Percentiles rank a stretch among this genome's conserved stretches.
Conservation (phyloP, 2,113 vertebrate genomes). For the Trogon melanurus region DNA sequence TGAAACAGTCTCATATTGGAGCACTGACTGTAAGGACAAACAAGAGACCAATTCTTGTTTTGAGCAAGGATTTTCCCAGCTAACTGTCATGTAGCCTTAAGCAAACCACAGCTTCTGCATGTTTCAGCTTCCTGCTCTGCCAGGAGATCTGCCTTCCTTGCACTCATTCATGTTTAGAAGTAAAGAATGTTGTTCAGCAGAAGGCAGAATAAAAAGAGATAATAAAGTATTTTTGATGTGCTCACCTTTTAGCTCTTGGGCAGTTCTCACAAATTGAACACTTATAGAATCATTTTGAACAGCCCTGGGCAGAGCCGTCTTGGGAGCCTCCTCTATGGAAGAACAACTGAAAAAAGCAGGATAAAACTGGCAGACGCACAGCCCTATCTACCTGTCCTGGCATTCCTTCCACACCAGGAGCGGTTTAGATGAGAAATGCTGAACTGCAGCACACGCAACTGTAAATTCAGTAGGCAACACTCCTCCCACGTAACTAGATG, state of each 20-base stretch:
- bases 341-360: background rate
- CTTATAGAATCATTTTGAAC: background rate
- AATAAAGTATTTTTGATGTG: background rate
- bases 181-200: background rate
- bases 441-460: background rate
- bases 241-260: background rate
- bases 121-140: background rate
- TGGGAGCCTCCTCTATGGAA: background rate
- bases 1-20: background rate
- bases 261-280: background rate
- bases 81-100: background rate
- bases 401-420: background rate
- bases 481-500: background rate
- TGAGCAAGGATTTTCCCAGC: background rate
- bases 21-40: background rate
- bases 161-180: background rate
- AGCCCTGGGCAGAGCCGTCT: background rate
- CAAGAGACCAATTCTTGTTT: background rate
- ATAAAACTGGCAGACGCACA: background rate
- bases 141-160: background rate
- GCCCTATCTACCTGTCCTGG: background rate
- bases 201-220: background rate
- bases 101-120: background rate
- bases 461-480: background rate
- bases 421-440: background rate